phyloP scores from a whole-genome alignment of 2,797 vertebrate species.

The Oophaga sylvatica region DNA sequence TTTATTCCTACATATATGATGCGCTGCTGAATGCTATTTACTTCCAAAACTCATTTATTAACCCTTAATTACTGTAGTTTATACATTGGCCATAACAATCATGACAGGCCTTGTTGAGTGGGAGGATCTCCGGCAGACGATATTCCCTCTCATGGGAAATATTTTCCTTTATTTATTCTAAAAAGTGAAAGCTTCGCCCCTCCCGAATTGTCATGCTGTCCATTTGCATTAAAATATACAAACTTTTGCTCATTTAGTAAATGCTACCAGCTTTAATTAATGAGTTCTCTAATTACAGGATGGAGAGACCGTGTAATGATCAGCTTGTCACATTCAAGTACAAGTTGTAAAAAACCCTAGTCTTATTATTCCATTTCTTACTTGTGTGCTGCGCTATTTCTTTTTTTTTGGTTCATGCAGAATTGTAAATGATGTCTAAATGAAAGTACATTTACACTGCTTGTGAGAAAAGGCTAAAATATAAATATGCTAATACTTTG shows the following conservation, averaged over 20 bases:
- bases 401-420: background rate
- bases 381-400: slow-evolving; percentile 2
- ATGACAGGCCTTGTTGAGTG: background rate
- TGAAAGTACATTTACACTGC: slow-evolving; percentile 2
- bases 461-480: slow-evolving; percentile 4
- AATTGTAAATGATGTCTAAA: slow-evolving; percentile 22
- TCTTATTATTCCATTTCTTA: slow-evolving; percentile 32
- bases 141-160: slow-evolving; percentile 12
- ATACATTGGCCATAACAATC: background rate
- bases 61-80: background rate
- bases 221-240: slow-evolving; percentile 50
- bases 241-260: slow-evolving; percentile 43
- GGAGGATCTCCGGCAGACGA: slow-evolving; percentile 20
- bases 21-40: background rate
- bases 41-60: background rate
- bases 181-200: slow-evolving; percentile 23
- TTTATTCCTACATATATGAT: background rate
- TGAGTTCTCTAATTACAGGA: slow-evolving; percentile 57
- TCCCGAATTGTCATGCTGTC: slow-evolving; percentile 48
- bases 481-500: slow-evolving; percentile 30
- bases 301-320: slow-evolving; percentile 44
- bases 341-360: slow-evolving; percentile 19
- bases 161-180: slow-evolving; percentile 30
- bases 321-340: slow-evolving; percentile 52
- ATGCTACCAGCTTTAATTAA: slow-evolving; percentile 54